phyloP scores from a whole-genome alignment of 2,797 vertebrate species.

The Sarcoramphus papa region DNA sequence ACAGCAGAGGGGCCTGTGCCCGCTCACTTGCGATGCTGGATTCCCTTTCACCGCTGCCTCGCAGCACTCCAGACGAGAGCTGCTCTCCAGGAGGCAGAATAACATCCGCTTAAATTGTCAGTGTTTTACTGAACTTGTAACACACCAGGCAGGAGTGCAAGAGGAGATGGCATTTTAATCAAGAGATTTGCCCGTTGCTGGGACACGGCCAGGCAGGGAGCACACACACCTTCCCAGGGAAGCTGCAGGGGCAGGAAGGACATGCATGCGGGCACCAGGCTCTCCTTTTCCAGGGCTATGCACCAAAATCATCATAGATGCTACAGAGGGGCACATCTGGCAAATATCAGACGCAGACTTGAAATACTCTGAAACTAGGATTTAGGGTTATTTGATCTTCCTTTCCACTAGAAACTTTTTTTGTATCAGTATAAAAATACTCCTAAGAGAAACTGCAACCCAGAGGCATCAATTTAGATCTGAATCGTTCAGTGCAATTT shows the following conservation, averaged over 20 bases:
- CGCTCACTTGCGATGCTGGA: rapidly evolving
- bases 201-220: background rate
- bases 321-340: background rate
- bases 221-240: background rate
- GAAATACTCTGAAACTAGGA: background rate
- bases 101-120: background rate
- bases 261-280: background rate
- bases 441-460: background rate
- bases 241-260: background rate
- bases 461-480: background rate
- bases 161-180: background rate
- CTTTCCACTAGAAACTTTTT: background rate
- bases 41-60: background rate
- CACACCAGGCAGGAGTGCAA: background rate
- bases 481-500: background rate
- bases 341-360: background rate
- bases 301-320: background rate
- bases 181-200: background rate
- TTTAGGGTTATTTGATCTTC: background rate
- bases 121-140: background rate
- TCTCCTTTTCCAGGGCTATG: background rate
- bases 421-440: background rate
- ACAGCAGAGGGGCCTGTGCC: background rate
- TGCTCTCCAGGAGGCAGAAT: background rate
- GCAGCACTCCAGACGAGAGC: background rate